Conservation (phyloP, 2,888 invertebrate species). For the Heliconius charithonia region DNA sequence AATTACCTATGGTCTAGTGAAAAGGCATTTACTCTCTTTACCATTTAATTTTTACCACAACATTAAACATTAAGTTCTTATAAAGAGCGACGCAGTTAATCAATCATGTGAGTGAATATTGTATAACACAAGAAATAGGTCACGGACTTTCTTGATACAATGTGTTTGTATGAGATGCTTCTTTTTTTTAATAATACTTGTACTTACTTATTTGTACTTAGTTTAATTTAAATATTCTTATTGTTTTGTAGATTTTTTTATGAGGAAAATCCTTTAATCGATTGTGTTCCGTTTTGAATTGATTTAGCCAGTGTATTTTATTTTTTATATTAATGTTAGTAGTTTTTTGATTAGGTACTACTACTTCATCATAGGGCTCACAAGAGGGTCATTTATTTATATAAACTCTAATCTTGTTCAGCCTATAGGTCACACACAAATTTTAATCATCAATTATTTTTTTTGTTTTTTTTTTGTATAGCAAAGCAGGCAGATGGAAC, state of each 20-base stretch:
- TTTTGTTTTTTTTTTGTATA: no score
- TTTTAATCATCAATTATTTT: no score
- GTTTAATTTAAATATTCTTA: background rate
- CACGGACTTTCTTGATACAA: constrained; percentile 25
- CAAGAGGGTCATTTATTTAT: no score
- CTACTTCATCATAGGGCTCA: no score
- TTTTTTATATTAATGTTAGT: background rate
- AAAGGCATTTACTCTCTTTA: background rate
- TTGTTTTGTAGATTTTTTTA: background rate
- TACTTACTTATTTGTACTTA: background rate
- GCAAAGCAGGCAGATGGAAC: no score
- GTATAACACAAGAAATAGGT: constrained; percentile 36
- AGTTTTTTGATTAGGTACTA: background rate
- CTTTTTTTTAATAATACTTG: constrained; percentile 3
- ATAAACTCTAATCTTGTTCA: no score
- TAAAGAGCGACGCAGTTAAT: constrained; percentile 38
- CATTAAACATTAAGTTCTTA: constrained; percentile 34
- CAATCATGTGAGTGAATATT: constrained; percentile 39
- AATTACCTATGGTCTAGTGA: background rate
- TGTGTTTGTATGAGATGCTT: background rate
- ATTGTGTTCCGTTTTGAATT: no score
- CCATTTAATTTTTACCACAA: constrained; percentile 30
- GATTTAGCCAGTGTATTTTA: no score
- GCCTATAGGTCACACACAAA: no score
- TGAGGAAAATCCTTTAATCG: no score